phyloP scores from a whole-genome alignment of 2,888 invertebrate species.

The Mythimna ferrago region DNA sequence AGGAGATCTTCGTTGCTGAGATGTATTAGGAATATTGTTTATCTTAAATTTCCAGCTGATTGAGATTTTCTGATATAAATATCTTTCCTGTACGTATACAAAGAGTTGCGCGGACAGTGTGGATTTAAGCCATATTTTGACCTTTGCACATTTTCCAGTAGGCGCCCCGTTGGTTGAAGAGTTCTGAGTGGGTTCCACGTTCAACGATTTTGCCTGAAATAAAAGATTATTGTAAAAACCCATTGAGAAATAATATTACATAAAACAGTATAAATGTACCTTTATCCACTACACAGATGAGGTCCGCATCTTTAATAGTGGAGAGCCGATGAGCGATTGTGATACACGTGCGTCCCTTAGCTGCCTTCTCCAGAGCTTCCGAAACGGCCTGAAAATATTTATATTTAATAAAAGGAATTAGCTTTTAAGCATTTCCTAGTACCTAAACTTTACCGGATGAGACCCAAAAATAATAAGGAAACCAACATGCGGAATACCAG shows the following conservation, averaged over 20 bases:
- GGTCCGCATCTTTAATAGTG: slow-evolving; percentile 95
- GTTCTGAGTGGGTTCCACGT: slow-evolving; percentile 93
- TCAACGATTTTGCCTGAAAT: slow-evolving; percentile 93
- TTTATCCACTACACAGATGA: slow-evolving; percentile 95
- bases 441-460: no score
- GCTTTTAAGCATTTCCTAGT: no score
- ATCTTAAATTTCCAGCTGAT: slow-evolving; percentile 4
- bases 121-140: slow-evolving; percentile 69
- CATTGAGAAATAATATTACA: neutral
- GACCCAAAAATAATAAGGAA: no score
- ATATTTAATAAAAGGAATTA: neutral
- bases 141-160: slow-evolving; percentile 92
- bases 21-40: slow-evolving; percentile 10
- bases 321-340: slow-evolving; percentile 96
- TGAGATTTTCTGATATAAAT: slow-evolving; percentile 11
- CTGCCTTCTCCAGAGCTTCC: slow-evolving; percentile 95
- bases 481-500: no score
- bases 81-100: neutral
- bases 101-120: neutral
- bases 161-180: slow-evolving; percentile 91
- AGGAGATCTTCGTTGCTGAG: slow-evolving; percentile 14
- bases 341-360: slow-evolving; percentile 95
- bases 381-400: slow-evolving; percentile 92
- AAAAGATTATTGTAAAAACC: neutral
- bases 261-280: slow-evolving; percentile 82